Conservation (phyloP, 2,888 invertebrate species). For the Eucera pruinosa region DNA sequence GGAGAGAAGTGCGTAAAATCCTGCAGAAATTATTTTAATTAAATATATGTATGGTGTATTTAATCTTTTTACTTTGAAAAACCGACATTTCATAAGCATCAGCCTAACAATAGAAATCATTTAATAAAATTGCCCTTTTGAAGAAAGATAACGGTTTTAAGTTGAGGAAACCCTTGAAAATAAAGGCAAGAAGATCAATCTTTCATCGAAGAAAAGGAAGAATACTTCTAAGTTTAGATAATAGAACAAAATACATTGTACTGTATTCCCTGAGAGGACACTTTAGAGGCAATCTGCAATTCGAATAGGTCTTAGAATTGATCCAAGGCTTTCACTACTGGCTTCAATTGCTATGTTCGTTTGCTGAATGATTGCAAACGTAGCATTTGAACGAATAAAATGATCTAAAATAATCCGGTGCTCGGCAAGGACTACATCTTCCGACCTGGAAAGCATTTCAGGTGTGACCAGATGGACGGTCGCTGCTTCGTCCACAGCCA, state of each 20-base stretch:
- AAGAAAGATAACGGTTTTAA: too few relatives aligned
- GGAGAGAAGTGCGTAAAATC: too few relatives aligned
- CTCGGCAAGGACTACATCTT: constrained; percentile 66
- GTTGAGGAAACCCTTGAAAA: too few relatives aligned
- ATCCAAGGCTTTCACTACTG: constrained; percentile 56
- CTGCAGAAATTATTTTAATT: too few relatives aligned
- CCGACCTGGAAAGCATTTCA: constrained; percentile 80
- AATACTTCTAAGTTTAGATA: too few relatives aligned
- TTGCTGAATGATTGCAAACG: constrained; percentile 27
- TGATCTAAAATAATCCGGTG: constrained; percentile 53
- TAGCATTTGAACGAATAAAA: constrained; percentile 63
- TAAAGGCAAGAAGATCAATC: too few relatives aligned
- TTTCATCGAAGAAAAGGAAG: too few relatives aligned
- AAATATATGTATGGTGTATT: too few relatives aligned
- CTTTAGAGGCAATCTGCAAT: not conserved
- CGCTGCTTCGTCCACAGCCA: constrained; percentile 39
- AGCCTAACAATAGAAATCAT: too few relatives aligned
- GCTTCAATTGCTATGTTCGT: constrained; percentile 28
- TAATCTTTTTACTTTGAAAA: too few relatives aligned
- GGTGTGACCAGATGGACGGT: constrained; percentile 76
- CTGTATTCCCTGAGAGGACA: not conserved
- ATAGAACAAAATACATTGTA: not conserved
- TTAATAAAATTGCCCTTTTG: too few relatives aligned
- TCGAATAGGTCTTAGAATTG: not conserved
- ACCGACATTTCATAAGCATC: too few relatives aligned